These are phyloP conservation scores for Orussus abietinus DNA, from an alignment of 1,140 invertebrate species.

Conservation along the genomic window DNA sequence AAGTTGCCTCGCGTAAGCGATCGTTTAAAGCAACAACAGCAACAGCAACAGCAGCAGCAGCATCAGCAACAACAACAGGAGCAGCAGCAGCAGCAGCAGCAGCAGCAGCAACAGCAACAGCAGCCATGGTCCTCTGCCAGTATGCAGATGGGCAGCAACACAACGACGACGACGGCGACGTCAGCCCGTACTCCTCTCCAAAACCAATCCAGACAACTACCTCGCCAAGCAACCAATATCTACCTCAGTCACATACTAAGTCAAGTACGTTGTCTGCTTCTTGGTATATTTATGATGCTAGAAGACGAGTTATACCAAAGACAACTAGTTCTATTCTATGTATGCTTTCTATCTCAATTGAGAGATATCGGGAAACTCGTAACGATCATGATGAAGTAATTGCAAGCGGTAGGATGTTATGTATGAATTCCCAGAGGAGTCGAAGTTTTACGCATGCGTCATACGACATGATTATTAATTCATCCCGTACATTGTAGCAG, in stretches of 20 bases:
- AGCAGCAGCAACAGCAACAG: conserved; percentile 34
- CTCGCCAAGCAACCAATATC: conserved; percentile 56
- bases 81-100: conserved; percentile 50
- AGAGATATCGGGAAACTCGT: too few species aligned
- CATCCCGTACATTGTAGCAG: conserved; percentile 30
- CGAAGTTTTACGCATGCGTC: too few species aligned
- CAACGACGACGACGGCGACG: conserved; percentile 45
- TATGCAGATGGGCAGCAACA: conserved; percentile 41
- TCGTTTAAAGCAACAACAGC: conserved; percentile 40
- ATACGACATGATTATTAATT: conserved; percentile 3
- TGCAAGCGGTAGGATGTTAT: too few species aligned
- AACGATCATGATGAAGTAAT: too few species aligned
- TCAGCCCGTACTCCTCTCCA: conserved; percentile 44
- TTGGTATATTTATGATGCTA: too few species aligned
- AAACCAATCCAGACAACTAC: conserved; percentile 50
- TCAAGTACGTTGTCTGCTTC: conserved; percentile 32
- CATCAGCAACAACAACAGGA: conserved; percentile 62
- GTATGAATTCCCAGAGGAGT: too few species aligned
- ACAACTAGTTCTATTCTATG: too few species aligned
- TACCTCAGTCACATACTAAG: conserved; percentile 56
- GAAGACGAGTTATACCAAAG: too few species aligned
- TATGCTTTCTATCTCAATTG: too few species aligned
- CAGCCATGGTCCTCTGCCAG: conserved; percentile 46
- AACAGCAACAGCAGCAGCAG: conserved; percentile 52
- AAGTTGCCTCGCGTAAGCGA: conserved; percentile 54